Evolutionary conservation across 2,797 vertebrate genomes (phyloP).

Genomic region (Vespertilio murinus): DNA sequence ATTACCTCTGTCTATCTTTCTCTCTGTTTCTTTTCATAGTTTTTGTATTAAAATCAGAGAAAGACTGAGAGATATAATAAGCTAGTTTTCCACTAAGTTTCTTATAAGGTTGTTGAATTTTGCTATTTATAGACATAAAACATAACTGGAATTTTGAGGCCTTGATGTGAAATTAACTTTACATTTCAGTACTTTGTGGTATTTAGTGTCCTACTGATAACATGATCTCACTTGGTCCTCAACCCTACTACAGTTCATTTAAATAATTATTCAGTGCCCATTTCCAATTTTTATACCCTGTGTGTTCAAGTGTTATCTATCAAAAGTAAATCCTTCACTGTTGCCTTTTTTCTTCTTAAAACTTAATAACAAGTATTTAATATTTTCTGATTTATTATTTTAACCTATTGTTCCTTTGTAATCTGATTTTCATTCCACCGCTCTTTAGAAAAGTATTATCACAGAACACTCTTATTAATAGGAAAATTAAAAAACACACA

Average conservation of each 20-base stretch:
- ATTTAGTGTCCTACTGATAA: background rate
- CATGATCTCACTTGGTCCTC: background rate
- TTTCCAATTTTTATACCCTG: background rate
- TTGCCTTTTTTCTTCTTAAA: slow-evolving; percentile 18
- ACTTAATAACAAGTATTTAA: background rate
- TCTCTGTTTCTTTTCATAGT: slow-evolving; percentile 36
- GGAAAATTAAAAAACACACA: background rate
- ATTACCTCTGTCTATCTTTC: background rate
- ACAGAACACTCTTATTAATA: background rate
- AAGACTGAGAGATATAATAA: slow-evolving; percentile 1
- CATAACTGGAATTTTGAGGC: background rate
- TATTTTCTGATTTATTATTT: background rate
- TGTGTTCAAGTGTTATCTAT: background rate
- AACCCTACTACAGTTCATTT: background rate
- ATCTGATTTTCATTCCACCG: background rate
- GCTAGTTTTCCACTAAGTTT: background rate
- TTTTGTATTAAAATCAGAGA: background rate
- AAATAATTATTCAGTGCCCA: background rate
- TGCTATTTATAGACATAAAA: background rate
- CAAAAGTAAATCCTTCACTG: background rate
- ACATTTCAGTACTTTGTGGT: background rate
- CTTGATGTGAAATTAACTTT: slow-evolving; percentile 24
- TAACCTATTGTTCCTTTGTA: background rate
- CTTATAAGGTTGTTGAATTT: background rate
- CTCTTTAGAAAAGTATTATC: slow-evolving; percentile 14